A percentile compares a stretch with the other conserved stretches of the same genome.
Evolutionary conservation across 2,113 vertebrate genomes (phyloP).

Genomic region (Glaucidium brasilianum): DNA sequence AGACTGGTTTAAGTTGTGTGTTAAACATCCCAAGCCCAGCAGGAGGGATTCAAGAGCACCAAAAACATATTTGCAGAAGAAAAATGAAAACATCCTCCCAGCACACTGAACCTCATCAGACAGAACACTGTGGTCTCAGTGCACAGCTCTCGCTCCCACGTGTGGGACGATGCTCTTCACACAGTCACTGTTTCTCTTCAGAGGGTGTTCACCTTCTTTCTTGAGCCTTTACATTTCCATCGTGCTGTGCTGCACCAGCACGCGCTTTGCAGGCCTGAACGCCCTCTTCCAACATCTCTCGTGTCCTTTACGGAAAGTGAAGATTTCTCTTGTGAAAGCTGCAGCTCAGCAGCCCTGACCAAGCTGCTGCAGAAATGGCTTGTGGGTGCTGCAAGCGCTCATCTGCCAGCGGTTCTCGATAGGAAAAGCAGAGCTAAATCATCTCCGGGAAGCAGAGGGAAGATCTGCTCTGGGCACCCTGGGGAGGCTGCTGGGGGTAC

Average conservation of each 20-base stretch:
- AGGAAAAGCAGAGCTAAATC: not conserved
- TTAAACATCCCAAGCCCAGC: not conserved
- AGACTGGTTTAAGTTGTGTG: not conserved
- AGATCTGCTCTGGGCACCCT: not conserved
- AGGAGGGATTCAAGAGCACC: not conserved
- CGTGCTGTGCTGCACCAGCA: fast-evolving
- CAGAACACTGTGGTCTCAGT: fast-evolving
- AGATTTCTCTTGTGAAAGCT: not conserved
- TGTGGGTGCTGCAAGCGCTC: not conserved
- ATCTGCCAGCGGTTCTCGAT: fast-evolving
- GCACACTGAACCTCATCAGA: not conserved
- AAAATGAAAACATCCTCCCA: conserved; percentile 22
- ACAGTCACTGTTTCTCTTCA: not conserved
- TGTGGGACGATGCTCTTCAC: not conserved
- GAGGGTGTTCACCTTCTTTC: not conserved
- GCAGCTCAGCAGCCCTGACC: not conserved
- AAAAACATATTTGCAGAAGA: conserved; percentile 2
- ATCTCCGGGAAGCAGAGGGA: not conserved
- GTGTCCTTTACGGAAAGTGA: fast-evolving
- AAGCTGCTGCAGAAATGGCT: not conserved
- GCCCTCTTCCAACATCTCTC: not conserved
- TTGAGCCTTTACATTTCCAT: not conserved
- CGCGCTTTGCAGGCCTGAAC: not conserved
- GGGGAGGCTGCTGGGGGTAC: not conserved
- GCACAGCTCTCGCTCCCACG: not conserved